Percentiles rank a stretch among this genome's conserved stretches.
These are phyloP conservation scores for Andrena marginata DNA, from an alignment of 2,888 invertebrate species.

Conservation along the genomic window DNA sequence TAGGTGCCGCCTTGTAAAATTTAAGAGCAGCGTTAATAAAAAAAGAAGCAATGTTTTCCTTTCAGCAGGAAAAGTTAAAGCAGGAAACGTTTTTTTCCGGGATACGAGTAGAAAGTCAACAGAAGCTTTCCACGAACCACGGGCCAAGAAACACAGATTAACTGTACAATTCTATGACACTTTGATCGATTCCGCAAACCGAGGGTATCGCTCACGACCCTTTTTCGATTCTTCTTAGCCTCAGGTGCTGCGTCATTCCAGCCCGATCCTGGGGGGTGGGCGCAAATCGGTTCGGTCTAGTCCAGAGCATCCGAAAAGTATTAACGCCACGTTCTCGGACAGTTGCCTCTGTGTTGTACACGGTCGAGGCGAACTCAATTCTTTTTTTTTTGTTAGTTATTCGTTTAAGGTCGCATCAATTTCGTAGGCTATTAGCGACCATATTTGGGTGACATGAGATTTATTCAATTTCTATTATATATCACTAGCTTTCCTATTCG, in stretches of 20 bases:
- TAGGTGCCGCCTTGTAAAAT: neutral
- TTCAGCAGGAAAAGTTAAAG: neutral
- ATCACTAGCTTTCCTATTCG: no score
- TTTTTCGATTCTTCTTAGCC: slow-evolving; percentile 19
- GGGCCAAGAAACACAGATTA: slow-evolving; percentile 3
- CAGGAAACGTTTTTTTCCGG: neutral
- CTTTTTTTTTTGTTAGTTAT: no score
- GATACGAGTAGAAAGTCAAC: neutral
- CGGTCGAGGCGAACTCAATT: no score
- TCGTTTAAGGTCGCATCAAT: no score
- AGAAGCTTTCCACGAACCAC: slow-evolving; percentile 14
- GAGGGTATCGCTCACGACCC: slow-evolving; percentile 6
- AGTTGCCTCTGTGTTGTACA: neutral
- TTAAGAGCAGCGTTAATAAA: neutral
- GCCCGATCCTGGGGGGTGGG: neutral
- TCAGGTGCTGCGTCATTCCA: slow-evolving; percentile 4
- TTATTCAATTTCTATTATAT: no score
- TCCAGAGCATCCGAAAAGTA: neutral
- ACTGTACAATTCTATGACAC: slow-evolving; percentile 22
- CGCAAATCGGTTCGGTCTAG: neutral
- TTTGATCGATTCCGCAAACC: slow-evolving; percentile 24
- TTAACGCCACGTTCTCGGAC: neutral
- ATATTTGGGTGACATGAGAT: no score
- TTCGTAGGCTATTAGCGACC: no score
- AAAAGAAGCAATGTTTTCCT: neutral